Conservation (phyloP, 2,113 vertebrate species). For the Tachuris rubrigastra region DNA sequence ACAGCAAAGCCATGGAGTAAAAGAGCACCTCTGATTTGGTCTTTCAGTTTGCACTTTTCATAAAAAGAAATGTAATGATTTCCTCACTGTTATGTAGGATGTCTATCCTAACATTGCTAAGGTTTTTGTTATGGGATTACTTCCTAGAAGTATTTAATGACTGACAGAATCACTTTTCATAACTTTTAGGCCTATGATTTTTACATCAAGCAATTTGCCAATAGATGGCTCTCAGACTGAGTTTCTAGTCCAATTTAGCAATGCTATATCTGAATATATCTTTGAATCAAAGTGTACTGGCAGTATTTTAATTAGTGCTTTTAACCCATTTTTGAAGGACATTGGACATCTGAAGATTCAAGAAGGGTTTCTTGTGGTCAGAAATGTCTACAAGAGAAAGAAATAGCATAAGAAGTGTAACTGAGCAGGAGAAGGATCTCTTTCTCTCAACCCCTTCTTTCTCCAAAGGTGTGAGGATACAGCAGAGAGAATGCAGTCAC, state of each 20-base stretch:
- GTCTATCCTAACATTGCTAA: not conserved
- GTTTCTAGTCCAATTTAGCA: not conserved
- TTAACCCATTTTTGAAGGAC: not conserved
- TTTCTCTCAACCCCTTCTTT: not conserved
- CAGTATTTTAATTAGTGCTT: not conserved
- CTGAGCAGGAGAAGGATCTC: not conserved
- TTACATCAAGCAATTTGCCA: not conserved
- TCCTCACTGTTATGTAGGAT: not conserved
- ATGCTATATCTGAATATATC: not conserved
- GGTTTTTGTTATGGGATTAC: not conserved
- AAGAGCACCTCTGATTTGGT: not conserved
- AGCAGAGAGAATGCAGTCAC: not conserved
- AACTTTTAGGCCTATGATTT: not conserved
- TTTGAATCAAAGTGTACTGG: not conserved
- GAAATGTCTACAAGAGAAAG: not conserved
- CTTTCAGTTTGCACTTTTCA: not conserved
- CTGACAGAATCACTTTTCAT: not conserved
- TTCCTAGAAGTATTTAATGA: not conserved
- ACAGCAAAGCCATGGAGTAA: not conserved
- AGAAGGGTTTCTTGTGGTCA: not conserved
- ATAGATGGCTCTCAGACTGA: not conserved
- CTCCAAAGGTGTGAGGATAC: not conserved
- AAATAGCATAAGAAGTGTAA: not conserved
- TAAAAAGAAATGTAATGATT: not conserved
- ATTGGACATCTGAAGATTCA: not conserved